Conservation (phyloP, 2,113 vertebrate species). For the Damaliscus lunatus region DNA sequence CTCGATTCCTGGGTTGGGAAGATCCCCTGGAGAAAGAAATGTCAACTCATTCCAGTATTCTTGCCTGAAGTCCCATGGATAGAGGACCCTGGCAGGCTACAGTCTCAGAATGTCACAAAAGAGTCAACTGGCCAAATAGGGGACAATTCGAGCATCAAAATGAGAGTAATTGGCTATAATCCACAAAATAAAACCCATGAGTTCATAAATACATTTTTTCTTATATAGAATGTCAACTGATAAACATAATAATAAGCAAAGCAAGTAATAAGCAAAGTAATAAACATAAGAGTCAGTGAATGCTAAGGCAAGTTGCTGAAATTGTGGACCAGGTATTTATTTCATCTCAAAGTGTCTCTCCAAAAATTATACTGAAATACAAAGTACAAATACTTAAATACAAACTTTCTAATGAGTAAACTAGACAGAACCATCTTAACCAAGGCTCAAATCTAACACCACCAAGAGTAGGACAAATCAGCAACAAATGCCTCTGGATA, state of each 20-base stretch:
- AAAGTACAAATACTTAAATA: neutral
- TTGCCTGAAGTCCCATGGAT: neutral
- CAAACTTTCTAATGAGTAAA: neutral
- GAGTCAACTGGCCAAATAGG: neutral
- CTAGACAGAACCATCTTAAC: neutral
- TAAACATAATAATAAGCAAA: neutral
- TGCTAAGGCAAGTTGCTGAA: neutral
- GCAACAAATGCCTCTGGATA: neutral
- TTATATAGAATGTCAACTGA: neutral
- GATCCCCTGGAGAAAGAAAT: neutral
- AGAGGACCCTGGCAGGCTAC: neutral
- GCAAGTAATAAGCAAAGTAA: neutral
- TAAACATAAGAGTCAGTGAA: neutral
- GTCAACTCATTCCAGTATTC: neutral
- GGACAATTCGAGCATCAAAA: neutral
- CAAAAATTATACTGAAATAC: neutral
- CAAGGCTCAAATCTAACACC: neutral
- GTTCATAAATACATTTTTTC: neutral
- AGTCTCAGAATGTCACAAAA: neutral
- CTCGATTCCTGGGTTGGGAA: neutral
- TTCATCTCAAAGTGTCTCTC: neutral
- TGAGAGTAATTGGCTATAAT: neutral
- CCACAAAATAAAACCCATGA: neutral
- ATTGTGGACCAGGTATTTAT: neutral
- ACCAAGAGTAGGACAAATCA: neutral